These are phyloP conservation scores for Dermatophagoides farinae DNA, from an alignment of 1,140 invertebrate genomes.

Conservation along the genomic window DNA sequence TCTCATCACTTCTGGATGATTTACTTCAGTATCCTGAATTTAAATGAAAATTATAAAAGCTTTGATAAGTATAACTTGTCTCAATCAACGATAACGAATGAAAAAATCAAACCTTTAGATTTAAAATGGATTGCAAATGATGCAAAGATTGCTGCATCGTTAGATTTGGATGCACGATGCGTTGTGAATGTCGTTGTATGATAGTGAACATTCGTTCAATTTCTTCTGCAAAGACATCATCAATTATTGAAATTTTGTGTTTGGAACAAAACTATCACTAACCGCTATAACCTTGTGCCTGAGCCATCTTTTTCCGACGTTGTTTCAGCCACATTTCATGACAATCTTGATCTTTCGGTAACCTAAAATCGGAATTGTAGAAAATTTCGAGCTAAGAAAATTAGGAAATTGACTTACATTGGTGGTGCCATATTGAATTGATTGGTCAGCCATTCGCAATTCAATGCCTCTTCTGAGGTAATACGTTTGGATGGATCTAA, in stretches of 20 bases:
- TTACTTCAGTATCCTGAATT: too few relatives aligned
- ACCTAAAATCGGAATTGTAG: neutral
- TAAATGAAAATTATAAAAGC: too few relatives aligned
- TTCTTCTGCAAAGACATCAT: neutral
- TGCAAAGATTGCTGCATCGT: neutral
- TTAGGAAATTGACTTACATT: conserved; percentile 31
- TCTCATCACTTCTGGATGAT: neutral
- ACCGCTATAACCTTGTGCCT: neutral
- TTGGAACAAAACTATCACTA: neutral
- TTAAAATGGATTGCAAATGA: neutral
- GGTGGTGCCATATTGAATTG: conserved; percentile 39
- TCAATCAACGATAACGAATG: neutral
- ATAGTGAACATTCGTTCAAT: neutral
- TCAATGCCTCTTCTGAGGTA: conserved; percentile 78
- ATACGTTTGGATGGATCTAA: conserved; percentile 82
- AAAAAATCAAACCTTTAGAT: neutral
- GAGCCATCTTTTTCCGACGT: conserved; percentile 46
- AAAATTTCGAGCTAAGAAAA: conserved; percentile 6
- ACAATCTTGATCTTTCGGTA: conserved; percentile 88
- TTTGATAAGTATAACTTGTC: too few relatives aligned
- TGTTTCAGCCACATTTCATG: conserved; percentile 98
- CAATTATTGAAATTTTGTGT: neutral
- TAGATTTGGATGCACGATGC: neutral
- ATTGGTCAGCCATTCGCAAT: conserved; percentile 78
- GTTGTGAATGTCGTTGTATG: neutral